These are phyloP conservation scores for Drosophila rhopaloa DNA, from an alignment of 1,140 invertebrate genomes.

Conservation along the genomic window DNA sequence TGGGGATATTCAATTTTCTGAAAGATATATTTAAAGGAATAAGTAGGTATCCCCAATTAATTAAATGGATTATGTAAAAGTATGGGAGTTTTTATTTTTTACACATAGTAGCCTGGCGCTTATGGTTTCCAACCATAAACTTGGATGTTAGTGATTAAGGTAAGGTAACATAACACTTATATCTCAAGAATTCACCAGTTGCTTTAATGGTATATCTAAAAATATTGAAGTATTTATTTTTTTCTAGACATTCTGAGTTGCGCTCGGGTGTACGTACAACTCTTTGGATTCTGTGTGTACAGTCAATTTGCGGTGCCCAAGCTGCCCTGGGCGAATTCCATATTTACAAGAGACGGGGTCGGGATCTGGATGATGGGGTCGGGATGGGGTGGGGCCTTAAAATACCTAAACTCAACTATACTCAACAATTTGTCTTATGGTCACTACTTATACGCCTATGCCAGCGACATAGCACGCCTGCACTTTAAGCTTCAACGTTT, in stretches of 20 bases:
- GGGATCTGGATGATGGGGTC: constrained; percentile 12
- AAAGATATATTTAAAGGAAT: background rate
- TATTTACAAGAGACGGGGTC: constrained; percentile 57
- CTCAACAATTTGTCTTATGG: constrained; percentile 76
- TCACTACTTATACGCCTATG: constrained; percentile 51
- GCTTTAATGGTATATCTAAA: constrained; percentile 25
- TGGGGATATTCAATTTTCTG: background rate
- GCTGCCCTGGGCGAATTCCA: constrained; percentile 31
- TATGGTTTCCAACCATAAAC: constrained; percentile 12
- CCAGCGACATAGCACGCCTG: constrained; percentile 25
- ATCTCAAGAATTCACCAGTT: constrained; percentile 28
- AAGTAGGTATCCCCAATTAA: background rate
- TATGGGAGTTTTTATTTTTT: constrained; percentile 35
- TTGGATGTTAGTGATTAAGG: constrained; percentile 21
- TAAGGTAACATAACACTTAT: constrained; percentile 35
- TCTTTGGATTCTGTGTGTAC: constrained; percentile 58
- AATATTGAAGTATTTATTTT: constrained; percentile 22
- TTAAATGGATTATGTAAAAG: constrained; percentile 13
- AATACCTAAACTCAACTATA: constrained; percentile 67
- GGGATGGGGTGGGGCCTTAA: constrained; percentile 41
- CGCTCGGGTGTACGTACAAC: constrained; percentile 33
- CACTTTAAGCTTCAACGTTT: constrained; percentile 68
- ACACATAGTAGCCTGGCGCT: constrained; percentile 14
- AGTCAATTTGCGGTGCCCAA: constrained; percentile 52
- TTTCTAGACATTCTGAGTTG: constrained; percentile 47